Conservation (phyloP, 1,140 invertebrate species). For the Harlomillsia oculata region DNA sequence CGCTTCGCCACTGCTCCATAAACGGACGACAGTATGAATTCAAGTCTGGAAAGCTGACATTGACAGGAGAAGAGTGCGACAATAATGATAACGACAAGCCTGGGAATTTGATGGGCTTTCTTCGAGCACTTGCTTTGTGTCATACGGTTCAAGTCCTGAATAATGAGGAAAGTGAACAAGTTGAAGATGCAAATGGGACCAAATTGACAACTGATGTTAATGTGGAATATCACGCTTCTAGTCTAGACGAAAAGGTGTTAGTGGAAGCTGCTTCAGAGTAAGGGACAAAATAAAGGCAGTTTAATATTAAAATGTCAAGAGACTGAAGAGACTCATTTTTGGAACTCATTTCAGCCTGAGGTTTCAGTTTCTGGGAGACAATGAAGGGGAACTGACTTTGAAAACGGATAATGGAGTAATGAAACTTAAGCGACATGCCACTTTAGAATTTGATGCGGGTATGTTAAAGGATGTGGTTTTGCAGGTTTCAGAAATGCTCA, state of each 20-base stretch:
- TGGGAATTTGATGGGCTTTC: constrained; percentile 46
- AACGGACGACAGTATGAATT: constrained; percentile 46
- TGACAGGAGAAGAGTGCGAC: neutral
- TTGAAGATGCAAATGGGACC: neutral
- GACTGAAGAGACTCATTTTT: neutral
- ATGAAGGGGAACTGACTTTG: constrained; percentile 45
- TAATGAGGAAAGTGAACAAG: neutral
- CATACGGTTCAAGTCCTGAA: constrained; percentile 59
- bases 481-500: no score
- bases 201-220: constrained; percentile 8
- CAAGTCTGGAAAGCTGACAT: constrained; percentile 42
- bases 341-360: constrained; percentile 47
- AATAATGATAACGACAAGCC: neutral
- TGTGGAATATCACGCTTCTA: constrained; percentile 54
- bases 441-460: constrained; percentile 53
- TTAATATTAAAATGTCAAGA: neutral
- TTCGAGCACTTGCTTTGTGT: constrained; percentile 62
- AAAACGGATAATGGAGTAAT: constrained; percentile 39
- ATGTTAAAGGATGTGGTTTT: neutral
- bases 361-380: constrained; percentile 55
- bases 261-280: constrained; percentile 58
- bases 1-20: constrained; percentile 53
- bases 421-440: constrained; percentile 41
- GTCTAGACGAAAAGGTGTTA: constrained; percentile 76
- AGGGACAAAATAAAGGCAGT: neutral